Percentiles rank a stretch among this genome's conserved stretches.
Evolutionary conservation across 2,113 vertebrate species (phyloP).

Genomic region (Thalassarche chlororhynchos): DNA sequence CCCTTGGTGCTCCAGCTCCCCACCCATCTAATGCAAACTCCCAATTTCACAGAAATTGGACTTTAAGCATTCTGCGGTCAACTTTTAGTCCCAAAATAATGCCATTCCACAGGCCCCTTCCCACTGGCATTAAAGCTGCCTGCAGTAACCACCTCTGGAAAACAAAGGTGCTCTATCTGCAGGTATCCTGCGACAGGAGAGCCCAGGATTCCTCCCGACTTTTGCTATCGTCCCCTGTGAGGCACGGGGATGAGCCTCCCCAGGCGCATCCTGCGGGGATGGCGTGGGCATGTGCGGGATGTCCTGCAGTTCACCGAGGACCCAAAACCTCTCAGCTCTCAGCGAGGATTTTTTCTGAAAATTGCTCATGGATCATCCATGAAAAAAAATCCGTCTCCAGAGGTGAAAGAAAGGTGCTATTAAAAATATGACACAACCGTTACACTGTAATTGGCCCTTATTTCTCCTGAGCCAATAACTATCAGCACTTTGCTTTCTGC

Average conservation of each 20-base stretch:
- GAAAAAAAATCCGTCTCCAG: not conserved
- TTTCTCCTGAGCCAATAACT: not conserved
- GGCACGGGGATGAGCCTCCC: not conserved
- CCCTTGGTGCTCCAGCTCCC: not conserved
- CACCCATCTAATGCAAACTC: too few relatives aligned
- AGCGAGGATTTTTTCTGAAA: not conserved
- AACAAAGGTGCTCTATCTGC: not conserved
- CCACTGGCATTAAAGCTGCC: rapidly evolving
- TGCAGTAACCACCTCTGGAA: not conserved
- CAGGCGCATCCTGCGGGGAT: rapidly evolving
- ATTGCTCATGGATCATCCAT: not conserved
- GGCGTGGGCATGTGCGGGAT: rapidly evolving
- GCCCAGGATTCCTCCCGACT: not conserved
- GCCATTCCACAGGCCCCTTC: not conserved
- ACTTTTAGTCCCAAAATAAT: not conserved
- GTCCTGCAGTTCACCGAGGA: rapidly evolving
- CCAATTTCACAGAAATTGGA: not conserved
- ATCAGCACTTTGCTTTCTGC: not conserved
- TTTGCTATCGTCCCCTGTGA: rapidly evolving
- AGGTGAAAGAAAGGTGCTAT: not conserved
- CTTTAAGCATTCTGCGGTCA: not conserved
- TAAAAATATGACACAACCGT: not conserved
- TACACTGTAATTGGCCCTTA: not conserved
- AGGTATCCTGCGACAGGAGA: not conserved
- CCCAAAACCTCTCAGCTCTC: not conserved